phyloP scores from a whole-genome alignment of 2,113 vertebrate species.

The Nesoenas mayeri region DNA sequence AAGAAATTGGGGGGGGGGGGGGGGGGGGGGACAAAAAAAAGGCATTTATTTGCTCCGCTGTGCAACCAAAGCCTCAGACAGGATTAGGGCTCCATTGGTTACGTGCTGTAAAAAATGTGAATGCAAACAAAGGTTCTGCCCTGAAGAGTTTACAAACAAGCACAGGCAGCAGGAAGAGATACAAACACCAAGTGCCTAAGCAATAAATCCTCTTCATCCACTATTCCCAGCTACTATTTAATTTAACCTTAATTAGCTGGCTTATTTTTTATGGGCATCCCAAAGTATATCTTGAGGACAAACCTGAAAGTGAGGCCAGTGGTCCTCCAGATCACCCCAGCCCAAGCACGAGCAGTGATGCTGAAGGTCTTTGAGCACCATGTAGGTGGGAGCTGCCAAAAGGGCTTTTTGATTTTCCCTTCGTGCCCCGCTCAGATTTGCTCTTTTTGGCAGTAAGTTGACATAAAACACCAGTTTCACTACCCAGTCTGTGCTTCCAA shows the following conservation, averaged over 20 bases:
- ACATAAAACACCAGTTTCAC: neutral
- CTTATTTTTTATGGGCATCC: neutral
- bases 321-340: neutral
- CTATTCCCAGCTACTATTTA: neutral
- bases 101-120: neutral
- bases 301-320: neutral
- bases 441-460: neutral
- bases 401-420: neutral
- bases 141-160: neutral
- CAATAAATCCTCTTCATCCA: neutral
- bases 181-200: neutral
- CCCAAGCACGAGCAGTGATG: fast-evolving
- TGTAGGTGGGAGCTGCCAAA: neutral
- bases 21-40: too few relatives aligned
- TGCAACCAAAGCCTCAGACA: neutral
- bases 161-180: neutral
- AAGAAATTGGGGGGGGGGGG: too few relatives aligned
- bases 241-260: neutral
- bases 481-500: neutral
- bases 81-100: neutral
- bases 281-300: neutral
- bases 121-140: neutral
- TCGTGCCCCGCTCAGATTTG: fast-evolving
- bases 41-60: neutral
- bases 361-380: neutral